Percentiles rank a stretch among this genome's conserved stretches.
These are phyloP conservation scores for Tadarida brasiliensis DNA, from an alignment of 2,797 vertebrate species.

Conservation along the genomic window DNA sequence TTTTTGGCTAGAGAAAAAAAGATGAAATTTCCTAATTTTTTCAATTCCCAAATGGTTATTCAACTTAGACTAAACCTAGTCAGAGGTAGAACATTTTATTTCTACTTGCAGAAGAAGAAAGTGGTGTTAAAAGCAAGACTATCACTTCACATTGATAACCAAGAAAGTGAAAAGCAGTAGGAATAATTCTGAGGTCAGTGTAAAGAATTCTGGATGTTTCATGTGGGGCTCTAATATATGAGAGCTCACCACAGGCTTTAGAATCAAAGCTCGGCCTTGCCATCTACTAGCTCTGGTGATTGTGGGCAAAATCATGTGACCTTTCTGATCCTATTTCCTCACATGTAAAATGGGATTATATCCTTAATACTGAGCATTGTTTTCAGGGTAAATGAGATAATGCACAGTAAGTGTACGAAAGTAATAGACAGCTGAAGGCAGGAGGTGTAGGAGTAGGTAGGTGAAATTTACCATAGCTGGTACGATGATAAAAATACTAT, in stretches of 20 bases:
- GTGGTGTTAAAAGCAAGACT: not conserved
- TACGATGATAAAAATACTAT: not conserved
- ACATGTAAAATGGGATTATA: not conserved
- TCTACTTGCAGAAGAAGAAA: conserved; percentile 33
- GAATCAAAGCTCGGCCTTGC: not conserved
- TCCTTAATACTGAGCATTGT: not conserved
- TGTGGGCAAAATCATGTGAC: not conserved
- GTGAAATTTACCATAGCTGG: not conserved
- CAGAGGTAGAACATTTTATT: conserved; percentile 46
- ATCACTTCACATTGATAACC: not conserved
- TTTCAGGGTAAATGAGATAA: not conserved
- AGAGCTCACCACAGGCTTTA: not conserved
- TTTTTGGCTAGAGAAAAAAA: conserved; percentile 61
- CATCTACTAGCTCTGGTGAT: not conserved
- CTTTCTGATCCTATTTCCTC: not conserved
- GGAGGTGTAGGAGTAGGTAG: not conserved
- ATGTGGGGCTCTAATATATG: not conserved
- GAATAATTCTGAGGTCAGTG: not conserved
- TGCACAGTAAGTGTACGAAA: not conserved
- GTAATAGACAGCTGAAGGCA: not conserved
- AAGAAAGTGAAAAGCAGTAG: not conserved
- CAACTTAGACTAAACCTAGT: conserved; percentile 56
- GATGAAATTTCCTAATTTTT: conserved; percentile 66
- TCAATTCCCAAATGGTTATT: conserved; percentile 52
- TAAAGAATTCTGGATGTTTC: conserved; percentile 1